Conservation (phyloP, 2,888 invertebrate genomes). For the Cecidostiba fungosa region DNA sequence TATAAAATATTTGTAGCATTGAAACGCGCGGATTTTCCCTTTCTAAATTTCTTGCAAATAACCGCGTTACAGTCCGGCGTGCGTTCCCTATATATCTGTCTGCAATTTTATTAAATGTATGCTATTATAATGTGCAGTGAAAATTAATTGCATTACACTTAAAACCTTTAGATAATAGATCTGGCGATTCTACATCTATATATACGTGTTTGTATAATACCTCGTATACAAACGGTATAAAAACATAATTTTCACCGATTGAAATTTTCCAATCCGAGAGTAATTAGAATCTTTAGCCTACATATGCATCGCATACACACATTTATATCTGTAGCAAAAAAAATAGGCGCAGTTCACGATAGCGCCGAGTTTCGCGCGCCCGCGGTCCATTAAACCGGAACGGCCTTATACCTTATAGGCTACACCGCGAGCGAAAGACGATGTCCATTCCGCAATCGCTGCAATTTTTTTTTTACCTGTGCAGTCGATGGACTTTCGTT, state of each 20-base stretch:
- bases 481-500: neutral
- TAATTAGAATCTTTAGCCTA: neutral
- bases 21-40: slow-evolving; percentile 30
- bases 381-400: slow-evolving; percentile 11
- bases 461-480: neutral
- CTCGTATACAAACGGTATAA: no score
- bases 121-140: neutral
- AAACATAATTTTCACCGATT: neutral
- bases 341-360: slow-evolving; percentile 2
- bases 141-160: neutral
- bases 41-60: slow-evolving; percentile 28
- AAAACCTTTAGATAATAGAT: neutral
- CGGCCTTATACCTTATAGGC: neutral
- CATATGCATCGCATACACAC: no score
- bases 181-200: no score
- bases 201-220: no score
- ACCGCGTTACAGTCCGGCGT: neutral
- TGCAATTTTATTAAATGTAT: neutral
- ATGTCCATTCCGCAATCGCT: neutral
- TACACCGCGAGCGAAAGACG: neutral
- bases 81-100: neutral
- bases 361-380: slow-evolving; percentile 10
- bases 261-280: neutral
- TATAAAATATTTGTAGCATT: neutral
- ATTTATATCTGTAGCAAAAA: neutral